Evolutionary conservation across 2,113 vertebrate species (phyloP), one percentile per base, ranked within the genome.

Genomic region (Perca schrenkii): DNA sequence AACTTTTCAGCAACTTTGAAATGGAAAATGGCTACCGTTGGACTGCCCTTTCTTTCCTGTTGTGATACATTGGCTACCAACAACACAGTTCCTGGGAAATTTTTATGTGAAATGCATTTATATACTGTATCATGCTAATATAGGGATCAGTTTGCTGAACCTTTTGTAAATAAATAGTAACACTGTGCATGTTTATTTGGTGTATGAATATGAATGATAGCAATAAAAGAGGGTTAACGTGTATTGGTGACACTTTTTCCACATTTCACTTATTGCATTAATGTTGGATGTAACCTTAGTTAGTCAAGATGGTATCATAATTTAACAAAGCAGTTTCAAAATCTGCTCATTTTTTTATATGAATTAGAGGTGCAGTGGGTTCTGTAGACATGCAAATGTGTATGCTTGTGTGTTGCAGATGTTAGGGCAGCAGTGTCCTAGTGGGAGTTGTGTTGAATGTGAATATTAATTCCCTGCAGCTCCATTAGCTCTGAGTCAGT

Each of bases 161-260:
- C 71, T 85, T 74, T 65, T 95, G 90, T 94, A 94, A 89, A 92
- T 92, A 91, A 75, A 83, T 91, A 69, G 67, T 85, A 72, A 80
- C 79, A 92, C 90, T 92, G 85, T 95, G 94, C 95, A 96, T 96
- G 95, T 91, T 91, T 89, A 94, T 88, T 92, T 86, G 82, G 73
- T 94, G 93, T 95, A 93, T 89, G 89, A 91, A 94, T 94, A 93
- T 90, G 90, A 90, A 91, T 86, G 78, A 93, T 88, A 90, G 91
- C 92, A 93, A 91, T 94, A 89, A 94, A 93, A 86, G 49, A 83
- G 64, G 74, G 80, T 86, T 74, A 76, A 82, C 89, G 80, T 75
- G 54, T 61, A 46, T 67, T 79, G 81, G 78, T 53, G 49, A 77
- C n/a, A 8, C 40, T 72, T n/a, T 82, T 70, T 53, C n/a, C 40